Base-by-base conservation (phyloP, 2,888 invertebrate genomes). In the Vannuccia rotundouncinata region DNA sequence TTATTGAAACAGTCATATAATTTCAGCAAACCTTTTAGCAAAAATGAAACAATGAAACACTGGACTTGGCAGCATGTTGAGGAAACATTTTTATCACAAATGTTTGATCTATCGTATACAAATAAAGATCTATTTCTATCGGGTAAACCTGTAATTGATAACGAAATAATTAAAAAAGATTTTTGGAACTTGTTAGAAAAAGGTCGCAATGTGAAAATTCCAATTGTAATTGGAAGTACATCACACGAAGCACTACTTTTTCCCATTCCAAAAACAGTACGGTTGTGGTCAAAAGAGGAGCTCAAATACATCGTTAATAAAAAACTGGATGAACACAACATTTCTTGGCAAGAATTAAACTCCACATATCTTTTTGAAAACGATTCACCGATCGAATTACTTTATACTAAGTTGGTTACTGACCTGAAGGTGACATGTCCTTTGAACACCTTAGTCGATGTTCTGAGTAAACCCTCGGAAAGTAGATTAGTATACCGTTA, bases 31-130 rank as follows among this genome's bases (percentile, higher is more conserved):
- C 5, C 45, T 13, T 45, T 13, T 17, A 5, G 45, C 5, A 45
- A 17, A 13, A 45, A 76, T n/a, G 76, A 13, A 17, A 29, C 28
- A 29, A 29, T 29, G n/a, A 25, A 29, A 22, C 10, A 2, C 2
- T 77, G 77, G 77, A 77, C 60, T n/a, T 77, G 77, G 77, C 5
- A 73, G 1, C 17, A 31, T 77, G 28, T 77, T 45, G 77, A 77
- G 31, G 31, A 1, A 1, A 27, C 5, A 1, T n/a, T 77, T 31
- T 30, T 17, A 13, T 17, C 30, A 13, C 77, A 25, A 45, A 31
- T 17, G 60, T 77, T 77, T 45, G 45, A 31, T 77, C 59, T 77
- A 13, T 31, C 77, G n/a, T 31, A 13, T 77, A 1, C 45, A 66
- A 25, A 73, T 1, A 27, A 77, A n/a, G 27, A 59, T 1, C 25